Conservation (phyloP, 2,888 invertebrate genomes). For the Mimumesa dahlbomi region DNA sequence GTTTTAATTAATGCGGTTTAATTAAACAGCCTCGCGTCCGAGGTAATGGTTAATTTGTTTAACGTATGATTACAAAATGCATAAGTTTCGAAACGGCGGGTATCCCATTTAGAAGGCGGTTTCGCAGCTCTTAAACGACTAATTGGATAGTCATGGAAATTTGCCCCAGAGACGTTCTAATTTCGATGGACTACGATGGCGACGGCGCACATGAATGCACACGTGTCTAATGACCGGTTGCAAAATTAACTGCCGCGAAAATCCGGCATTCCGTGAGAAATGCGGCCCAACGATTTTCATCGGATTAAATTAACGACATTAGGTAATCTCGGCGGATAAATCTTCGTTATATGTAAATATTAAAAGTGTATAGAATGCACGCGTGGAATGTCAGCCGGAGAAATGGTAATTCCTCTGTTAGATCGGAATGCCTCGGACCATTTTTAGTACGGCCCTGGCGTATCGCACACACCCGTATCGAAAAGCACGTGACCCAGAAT, state of each 20-base stretch:
- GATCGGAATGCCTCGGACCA: too few species aligned
- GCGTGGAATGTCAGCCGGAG: too few species aligned
- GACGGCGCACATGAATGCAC: conserved; percentile 1
- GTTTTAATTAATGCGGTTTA: too few species aligned
- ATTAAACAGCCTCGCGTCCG: too few species aligned
- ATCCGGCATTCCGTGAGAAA: neutral
- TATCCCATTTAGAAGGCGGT: conserved; percentile 22
- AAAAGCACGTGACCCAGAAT: conserved; percentile 73
- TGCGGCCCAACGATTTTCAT: too few species aligned
- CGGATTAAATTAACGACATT: too few species aligned
- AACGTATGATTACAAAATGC: conserved; percentile 9
- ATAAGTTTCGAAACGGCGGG: conserved; percentile 12
- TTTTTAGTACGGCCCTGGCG: conserved; percentile 20
- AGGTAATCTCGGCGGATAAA: too few species aligned
- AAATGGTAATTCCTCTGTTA: too few species aligned
- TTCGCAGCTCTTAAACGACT: conserved; percentile 13
- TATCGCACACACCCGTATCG: conserved; percentile 47
- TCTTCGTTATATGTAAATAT: too few species aligned
- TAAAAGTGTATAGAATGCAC: too few species aligned
- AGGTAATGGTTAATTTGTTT: too few species aligned
- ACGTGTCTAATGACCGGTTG: conserved; percentile 26
- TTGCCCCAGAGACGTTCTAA: conserved; percentile 27
- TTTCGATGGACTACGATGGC: conserved; percentile 24
- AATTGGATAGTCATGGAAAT: conserved; percentile 34
- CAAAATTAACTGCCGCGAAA: conserved; percentile 4